These are phyloP conservation scores for Ptycholaimellus sp. DNA, from an alignment of 2,888 invertebrate species.

Conservation along the genomic window DNA sequence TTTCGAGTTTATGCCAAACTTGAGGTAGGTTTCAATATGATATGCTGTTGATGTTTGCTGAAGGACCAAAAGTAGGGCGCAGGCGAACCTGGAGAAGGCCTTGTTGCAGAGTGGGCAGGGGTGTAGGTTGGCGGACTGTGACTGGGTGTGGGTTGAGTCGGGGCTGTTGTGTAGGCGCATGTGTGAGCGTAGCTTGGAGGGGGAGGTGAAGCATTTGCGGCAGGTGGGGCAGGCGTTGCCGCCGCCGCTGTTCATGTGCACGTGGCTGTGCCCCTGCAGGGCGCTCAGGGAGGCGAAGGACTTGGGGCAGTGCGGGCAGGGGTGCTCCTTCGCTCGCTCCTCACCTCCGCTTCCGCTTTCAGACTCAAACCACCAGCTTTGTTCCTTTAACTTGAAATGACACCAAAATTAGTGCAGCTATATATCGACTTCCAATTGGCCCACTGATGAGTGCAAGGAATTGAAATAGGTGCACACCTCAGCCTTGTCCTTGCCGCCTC, in stretches of 20 bases:
- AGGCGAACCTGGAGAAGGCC: conserved; percentile 14
- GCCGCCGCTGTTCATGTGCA: conserved; percentile 19
- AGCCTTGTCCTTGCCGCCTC: too few relatives aligned
- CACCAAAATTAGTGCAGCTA: too few relatives aligned
- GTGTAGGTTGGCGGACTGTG: conserved; percentile 1
- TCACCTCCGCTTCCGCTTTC: not conserved
- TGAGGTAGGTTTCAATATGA: too few relatives aligned
- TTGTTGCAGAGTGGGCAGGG: conserved; percentile 24
- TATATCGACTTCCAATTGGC: too few relatives aligned
- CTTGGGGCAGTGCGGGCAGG: conserved; percentile 21
- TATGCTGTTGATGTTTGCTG: too few relatives aligned
- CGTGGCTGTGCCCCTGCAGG: conserved; percentile 22
- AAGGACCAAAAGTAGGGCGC: not conserved
- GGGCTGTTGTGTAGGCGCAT: conserved; percentile 10
- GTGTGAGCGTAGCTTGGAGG: conserved; percentile 19
- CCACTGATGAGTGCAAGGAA: too few relatives aligned
- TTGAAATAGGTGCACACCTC: too few relatives aligned
- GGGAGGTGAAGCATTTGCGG: conserved; percentile 19
- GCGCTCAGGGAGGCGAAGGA: conserved; percentile 18
- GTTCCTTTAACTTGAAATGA: too few relatives aligned
- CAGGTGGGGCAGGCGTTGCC: conserved; percentile 21
- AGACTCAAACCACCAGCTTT: too few relatives aligned
- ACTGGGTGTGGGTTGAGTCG: conserved; percentile 4
- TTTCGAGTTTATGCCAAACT: too few relatives aligned
- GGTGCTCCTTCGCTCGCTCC: not conserved